Evolutionary conservation across 2,888 invertebrate species (phyloP), one percentile per base, ranked within the genome.

Genomic region (Prosapia bicincta): DNA sequence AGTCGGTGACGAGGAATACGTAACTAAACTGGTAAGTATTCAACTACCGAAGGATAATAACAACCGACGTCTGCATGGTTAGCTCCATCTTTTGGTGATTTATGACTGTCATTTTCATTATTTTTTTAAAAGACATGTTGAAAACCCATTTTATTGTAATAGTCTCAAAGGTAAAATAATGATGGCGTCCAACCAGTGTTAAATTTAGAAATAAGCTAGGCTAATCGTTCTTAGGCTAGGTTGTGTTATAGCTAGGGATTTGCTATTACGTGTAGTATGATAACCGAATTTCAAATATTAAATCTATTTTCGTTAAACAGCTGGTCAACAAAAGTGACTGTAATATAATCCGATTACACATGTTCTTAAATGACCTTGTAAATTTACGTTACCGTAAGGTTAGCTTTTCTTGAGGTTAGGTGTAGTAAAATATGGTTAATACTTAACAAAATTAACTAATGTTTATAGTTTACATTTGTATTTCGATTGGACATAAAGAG

Each of bases 1-100:
- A 93, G 90, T 91, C 92, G 91, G 93, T 94, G 94, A 94, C 94
- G 94, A 94, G 92, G 92, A 93, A 93, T 93, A 93, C 94, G 94
- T 94, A 94, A 94, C 54, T 54, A 20, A 54, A 54, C 93, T 91
- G 92, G 92, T 92, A 92, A 92, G 92, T 92, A 90, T 90, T 89
- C 88, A 88, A 88, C 87, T 87, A 65, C 26, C 68, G 88, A 87
- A 88, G 88, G 88, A 88, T 86, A 88, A 87, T 87, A 88, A 87
- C 87, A 87, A 85, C 43, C 71, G 74, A 73, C 69, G 75, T 30
- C 75, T 66, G 38, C 54, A 65, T 70, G 67, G 76, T 77, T 75
- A 78, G 79, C 79, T 75, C 79, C 77, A 76, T 75, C 78, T 81
- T 81, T 78, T 78, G 75, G 30, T 75, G 71, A 71, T 71, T 38